phyloP scores from a whole-genome alignment of 1,140 invertebrate genomes.

The Cylas formicarius region DNA sequence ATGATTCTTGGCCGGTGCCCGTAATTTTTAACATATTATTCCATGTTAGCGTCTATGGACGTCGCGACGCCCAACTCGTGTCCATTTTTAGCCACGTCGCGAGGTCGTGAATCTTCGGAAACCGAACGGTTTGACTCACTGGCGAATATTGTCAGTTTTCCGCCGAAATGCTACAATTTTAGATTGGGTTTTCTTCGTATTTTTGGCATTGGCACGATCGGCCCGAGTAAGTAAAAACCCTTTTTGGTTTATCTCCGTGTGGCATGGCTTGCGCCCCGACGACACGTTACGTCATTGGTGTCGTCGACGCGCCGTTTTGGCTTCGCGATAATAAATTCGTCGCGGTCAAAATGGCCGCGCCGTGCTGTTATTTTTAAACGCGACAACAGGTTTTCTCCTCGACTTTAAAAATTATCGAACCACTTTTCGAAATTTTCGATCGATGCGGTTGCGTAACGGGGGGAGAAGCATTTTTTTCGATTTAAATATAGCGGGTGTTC shows the following conservation, averaged over 20 bases:
- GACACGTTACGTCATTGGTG: not conserved
- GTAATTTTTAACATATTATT: no score
- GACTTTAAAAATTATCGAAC: no score
- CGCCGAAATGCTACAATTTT: conserved; percentile 28
- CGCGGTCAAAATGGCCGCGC: no score
- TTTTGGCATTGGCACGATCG: conserved; percentile 36
- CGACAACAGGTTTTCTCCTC: no score
- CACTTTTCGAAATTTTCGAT: no score
- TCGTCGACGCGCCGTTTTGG: conserved; percentile 25
- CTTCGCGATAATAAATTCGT: conserved; percentile 67
- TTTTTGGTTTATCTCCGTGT: conserved; percentile 10
- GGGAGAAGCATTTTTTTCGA: no score
- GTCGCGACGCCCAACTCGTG: conserved; percentile 20
- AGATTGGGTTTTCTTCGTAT: conserved; percentile 32
- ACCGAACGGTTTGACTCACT: conserved; percentile 26
- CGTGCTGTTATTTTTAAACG: no score
- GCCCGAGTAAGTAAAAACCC: conserved; percentile 32
- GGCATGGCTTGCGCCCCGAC: not conserved
- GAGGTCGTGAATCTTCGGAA: conserved; percentile 28
- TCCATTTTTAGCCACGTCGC: conserved; percentile 30
- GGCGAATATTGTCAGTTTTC: conserved; percentile 29
- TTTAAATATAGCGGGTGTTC: no score
- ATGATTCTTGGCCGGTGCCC: no score
- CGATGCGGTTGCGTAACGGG: no score
- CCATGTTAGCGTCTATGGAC: conserved; percentile 25